Conservation (phyloP, 2,888 invertebrate species). For the Drosophila pseudotalamancana region DNA sequence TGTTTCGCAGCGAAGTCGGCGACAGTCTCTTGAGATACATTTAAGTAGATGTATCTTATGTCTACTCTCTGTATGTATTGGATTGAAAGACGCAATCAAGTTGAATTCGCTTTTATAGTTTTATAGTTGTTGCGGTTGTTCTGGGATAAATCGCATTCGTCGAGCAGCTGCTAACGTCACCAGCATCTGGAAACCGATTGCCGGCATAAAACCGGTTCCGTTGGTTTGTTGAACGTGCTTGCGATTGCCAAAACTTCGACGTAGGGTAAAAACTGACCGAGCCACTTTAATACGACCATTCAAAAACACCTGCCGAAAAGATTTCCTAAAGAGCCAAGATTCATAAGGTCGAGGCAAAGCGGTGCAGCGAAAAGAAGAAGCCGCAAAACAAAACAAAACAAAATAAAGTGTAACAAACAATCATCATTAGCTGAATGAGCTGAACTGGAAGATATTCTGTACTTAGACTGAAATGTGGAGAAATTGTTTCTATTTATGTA, state of each 20-base stretch:
- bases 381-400: too few species aligned
- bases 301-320: slow-evolving; percentile 49
- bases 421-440: neutral
- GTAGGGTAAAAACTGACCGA: slow-evolving; percentile 47
- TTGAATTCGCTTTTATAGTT: slow-evolving; percentile 11
- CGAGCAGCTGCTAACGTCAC: slow-evolving; percentile 49
- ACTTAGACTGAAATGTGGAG: too few species aligned
- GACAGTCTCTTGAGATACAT: neutral
- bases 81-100: slow-evolving; percentile 22
- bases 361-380: slow-evolving; percentile 9
- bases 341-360: slow-evolving; percentile 11
- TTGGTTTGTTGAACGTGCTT: slow-evolving; percentile 25
- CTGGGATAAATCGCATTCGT: slow-evolving; percentile 14
- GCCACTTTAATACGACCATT: slow-evolving; percentile 32
- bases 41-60: neutral
- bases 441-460: too few species aligned
- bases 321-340: slow-evolving; percentile 26
- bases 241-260: slow-evolving; percentile 33
- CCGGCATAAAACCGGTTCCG: slow-evolving; percentile 45
- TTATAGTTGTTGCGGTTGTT: neutral
- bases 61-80: slow-evolving; percentile 9
- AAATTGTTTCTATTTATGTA: too few species aligned
- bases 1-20: slow-evolving; percentile 1
- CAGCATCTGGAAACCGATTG: slow-evolving; percentile 30
- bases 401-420: too few species aligned